Base-by-base conservation (phyloP, 2,797 vertebrate genomes). In the Sphaeramia orbicularis region DNA sequence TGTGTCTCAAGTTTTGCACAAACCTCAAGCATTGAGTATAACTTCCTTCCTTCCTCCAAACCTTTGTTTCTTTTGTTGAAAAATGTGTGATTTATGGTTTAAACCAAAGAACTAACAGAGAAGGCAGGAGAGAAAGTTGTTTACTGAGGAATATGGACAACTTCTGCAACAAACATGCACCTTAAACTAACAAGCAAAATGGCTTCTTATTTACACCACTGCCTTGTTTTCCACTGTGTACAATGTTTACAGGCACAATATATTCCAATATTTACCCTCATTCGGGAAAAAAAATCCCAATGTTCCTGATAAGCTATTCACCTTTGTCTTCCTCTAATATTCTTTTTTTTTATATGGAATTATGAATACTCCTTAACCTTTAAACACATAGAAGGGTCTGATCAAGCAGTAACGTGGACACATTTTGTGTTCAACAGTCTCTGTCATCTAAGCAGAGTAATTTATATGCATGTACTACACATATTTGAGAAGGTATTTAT, bases 11-110 rank as follows among this genome's bases (percentile, higher is more conserved):
- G 37, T 81, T 58, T 74, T 63, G 63, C 77, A 57, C 72, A 12
- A 18, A 78, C 71, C 65, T 73, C 27, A 67, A 62, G 78, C 59
- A 57, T 51, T 72, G 60, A 78, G 37, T 44, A 76, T 74, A 44
- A 61, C 74, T 92, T 91, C 85, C 87, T 78, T 61, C 70, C 16
- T 57, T 57, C 55, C 40, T n/a, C n/a, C n/a, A n/a, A n/a, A n/a
- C n/a, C n/a, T 32, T 56, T 57, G 40, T 41, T 43, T 42, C 21
- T 65, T 83, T 89, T 90, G 83, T 89, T 85, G 44, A 18, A 6
- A 13, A 0, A 54, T 48, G 64, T 69, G 41, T 14, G 32, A 40
- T 58, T 57, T 63, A 21, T 13, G 21, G 16, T 64, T 36, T 72
- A 4, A 12, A 58, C 63, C 60, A 76, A 69, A 51, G 30, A 50